Percentiles rank a stretch among this genome's conserved stretches.
Evolutionary conservation across 2,888 invertebrate genomes (phyloP).

Genomic region (Nemotelus pantherinus): DNA sequence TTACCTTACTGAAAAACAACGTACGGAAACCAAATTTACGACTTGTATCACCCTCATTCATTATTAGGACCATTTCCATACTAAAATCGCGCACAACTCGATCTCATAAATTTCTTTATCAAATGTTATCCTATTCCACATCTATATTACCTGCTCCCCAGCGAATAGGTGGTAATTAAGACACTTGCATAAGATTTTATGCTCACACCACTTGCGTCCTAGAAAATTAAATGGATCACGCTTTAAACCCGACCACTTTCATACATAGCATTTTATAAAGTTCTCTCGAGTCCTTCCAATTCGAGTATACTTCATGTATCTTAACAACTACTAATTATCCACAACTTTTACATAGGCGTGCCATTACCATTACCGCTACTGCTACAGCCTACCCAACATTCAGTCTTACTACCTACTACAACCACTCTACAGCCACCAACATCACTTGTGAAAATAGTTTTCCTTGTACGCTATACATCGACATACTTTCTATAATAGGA

Average conservation of each 20-base stretch:
- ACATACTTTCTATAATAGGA: not conserved
- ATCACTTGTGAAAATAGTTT: slow-evolving; percentile 13
- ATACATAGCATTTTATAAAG: not conserved
- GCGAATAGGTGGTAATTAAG: no score
- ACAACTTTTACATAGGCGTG: not conserved
- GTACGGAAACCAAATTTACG: no score
- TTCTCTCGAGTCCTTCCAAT: not conserved
- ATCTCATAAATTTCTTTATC: no score
- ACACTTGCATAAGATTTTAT: not conserved
- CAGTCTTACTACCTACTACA: no score
- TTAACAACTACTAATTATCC: slow-evolving; percentile 12
- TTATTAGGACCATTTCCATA: no score
- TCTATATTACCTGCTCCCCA: no score
- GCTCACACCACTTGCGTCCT: not conserved
- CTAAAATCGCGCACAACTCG: no score
- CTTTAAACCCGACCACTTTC: slow-evolving; percentile 4
- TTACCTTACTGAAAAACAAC: no score
- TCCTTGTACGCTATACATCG: not conserved
- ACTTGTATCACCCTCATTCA: no score
- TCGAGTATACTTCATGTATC: not conserved
- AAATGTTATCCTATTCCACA: no score
- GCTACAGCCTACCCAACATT: no score
- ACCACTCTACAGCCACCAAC: not conserved
- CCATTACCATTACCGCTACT: slow-evolving; percentile 13
- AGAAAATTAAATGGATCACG: not conserved